Conservation (phyloP, 2,113 vertebrate genomes). For the Bujurquina vittata region DNA sequence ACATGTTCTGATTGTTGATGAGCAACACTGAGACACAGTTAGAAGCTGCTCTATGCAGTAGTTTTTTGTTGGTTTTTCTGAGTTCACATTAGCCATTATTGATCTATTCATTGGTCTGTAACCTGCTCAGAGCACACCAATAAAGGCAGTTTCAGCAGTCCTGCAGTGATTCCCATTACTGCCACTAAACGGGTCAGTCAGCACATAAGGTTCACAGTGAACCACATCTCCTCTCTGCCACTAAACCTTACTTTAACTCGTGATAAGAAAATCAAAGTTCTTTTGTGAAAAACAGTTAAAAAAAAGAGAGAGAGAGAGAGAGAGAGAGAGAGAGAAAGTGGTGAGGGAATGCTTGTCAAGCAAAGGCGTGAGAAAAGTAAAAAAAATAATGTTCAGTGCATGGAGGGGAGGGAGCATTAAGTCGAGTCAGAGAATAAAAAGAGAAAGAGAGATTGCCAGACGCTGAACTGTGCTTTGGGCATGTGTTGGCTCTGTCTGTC, state of each 20-base stretch:
- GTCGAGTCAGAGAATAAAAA: constrained; percentile 18
- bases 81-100: constrained; percentile 50
- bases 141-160: constrained; percentile 47
- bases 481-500: constrained; percentile 61
- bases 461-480: constrained; percentile 38
- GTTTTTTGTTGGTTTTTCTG: constrained; percentile 20
- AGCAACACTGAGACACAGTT: constrained; percentile 7
- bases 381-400: not conserved
- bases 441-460: constrained; percentile 19
- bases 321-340: not conserved
- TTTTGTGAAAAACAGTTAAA: not conserved
- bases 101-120: constrained; percentile 61
- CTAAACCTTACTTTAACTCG: not conserved
- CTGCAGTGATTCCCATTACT: constrained; percentile 46
- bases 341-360: not conserved
- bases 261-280: not conserved
- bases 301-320: not conserved
- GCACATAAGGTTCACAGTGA: not conserved
- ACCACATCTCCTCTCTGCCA: not conserved
- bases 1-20: constrained; percentile 20
- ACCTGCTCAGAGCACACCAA: constrained; percentile 36
- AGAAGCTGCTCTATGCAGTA: constrained; percentile 7
- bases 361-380: not conserved
- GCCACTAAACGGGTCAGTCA: constrained; percentile 27
- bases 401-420: not conserved